phyloP scores from a whole-genome alignment of 2,888 invertebrate genomes.

The Tillus elongatus region DNA sequence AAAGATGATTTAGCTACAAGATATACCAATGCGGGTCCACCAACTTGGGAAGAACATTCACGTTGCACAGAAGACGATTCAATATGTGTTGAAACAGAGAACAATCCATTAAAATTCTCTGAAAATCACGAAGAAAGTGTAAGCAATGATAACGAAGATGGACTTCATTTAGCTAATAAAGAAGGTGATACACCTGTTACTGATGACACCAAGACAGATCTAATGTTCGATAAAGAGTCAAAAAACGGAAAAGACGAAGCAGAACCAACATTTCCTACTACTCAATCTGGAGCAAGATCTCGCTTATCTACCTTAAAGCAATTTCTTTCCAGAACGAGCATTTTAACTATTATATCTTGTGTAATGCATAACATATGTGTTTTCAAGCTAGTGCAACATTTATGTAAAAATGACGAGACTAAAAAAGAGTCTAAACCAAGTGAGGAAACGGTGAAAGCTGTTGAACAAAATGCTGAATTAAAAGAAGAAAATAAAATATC shows the following conservation, averaged over 20 bases:
- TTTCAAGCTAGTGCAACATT: not conserved
- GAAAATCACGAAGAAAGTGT: not conserved
- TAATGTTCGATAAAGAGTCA: not conserved
- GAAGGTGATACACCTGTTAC: no score
- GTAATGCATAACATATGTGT: slow-evolving; percentile 1
- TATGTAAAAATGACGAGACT: not conserved
- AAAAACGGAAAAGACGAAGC: no score
- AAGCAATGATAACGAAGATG: no score
- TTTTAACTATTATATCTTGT: not conserved
- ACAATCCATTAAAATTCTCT: not conserved
- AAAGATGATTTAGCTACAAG: not conserved
- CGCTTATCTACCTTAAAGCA: not conserved
- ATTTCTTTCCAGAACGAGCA: not conserved
- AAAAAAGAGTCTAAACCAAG: not conserved
- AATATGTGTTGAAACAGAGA: not conserved
- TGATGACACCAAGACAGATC: no score
- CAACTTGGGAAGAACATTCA: not conserved
- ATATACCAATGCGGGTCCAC: not conserved
- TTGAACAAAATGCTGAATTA: not conserved
- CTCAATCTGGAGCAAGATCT: not conserved
- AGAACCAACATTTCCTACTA: no score
- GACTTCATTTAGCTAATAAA: no score
- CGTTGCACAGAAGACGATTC: not conserved
- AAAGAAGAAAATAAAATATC: no score
- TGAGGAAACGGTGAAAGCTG: not conserved